A percentile compares a stretch with the other conserved stretches of the same genome.
Conservation (phyloP, 2,888 invertebrate species). For the Drosophila anomalipes region DNA sequence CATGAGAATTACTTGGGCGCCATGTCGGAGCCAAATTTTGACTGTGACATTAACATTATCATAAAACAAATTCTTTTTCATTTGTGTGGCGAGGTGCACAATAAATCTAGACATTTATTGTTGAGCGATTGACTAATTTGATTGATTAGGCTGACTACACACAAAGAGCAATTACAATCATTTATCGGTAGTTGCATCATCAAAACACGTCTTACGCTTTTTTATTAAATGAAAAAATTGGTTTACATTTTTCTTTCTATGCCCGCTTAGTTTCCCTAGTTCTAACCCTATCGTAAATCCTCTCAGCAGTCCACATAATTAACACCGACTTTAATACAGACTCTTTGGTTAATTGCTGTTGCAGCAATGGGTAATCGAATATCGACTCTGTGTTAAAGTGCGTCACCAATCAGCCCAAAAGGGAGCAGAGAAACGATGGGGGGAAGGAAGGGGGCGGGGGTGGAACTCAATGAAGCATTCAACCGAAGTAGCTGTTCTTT, state of each 20-base stretch:
- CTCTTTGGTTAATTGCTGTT: slow-evolving; percentile 44
- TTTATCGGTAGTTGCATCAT: slow-evolving; percentile 15
- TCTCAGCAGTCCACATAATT: slow-evolving; percentile 12
- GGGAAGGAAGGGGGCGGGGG: neutral
- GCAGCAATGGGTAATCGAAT: slow-evolving; percentile 41
- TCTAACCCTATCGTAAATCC: neutral
- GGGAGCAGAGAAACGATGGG: slow-evolving; percentile 1
- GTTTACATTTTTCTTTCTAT: too few relatives aligned
- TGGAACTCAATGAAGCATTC: slow-evolving; percentile 17
- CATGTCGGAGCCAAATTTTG: slow-evolving; percentile 15
- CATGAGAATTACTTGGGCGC: slow-evolving; percentile 26
- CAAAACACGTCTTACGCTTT: too few relatives aligned
- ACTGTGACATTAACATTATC: slow-evolving; percentile 10
- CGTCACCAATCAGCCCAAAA: slow-evolving; percentile 47
- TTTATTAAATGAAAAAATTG: neutral
- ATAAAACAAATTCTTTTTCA: slow-evolving; percentile 10
- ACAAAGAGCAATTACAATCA: neutral
- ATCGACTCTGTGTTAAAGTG: slow-evolving; percentile 27
- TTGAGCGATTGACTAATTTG: slow-evolving; percentile 13
- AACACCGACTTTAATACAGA: slow-evolving; percentile 41
- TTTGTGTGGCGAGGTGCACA: neutral
- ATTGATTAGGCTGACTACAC: neutral
- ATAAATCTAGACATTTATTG: neutral
- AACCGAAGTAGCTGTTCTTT: slow-evolving; percentile 44
- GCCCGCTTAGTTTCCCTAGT: neutral